Conservation (phyloP, 2,888 invertebrate genomes). For the Halictus ligatus region DNA sequence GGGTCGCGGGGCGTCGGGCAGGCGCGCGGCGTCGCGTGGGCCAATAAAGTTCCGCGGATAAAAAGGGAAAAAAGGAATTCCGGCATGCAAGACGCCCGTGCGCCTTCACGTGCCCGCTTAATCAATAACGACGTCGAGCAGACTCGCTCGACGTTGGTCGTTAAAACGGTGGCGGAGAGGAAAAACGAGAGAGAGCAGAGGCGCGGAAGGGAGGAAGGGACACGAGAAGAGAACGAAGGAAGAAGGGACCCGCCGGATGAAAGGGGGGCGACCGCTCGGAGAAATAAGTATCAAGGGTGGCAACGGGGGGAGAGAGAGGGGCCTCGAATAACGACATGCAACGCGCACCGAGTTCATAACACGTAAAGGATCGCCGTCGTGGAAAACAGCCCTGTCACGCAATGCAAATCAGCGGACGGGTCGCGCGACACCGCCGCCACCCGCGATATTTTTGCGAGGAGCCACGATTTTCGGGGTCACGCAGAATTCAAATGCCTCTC, state of each 20-base stretch:
- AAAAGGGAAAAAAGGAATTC: constrained; percentile 47
- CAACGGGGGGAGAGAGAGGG: constrained; percentile 10
- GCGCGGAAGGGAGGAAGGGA: neutral
- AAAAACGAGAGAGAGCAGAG: neutral
- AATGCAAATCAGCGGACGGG: constrained; percentile 77
- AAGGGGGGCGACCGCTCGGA: constrained; percentile 12
- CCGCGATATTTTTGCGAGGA: constrained; percentile 25
- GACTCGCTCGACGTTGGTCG: constrained; percentile 75
- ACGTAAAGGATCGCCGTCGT: constrained; percentile 73
- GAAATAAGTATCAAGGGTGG: constrained; percentile 51
- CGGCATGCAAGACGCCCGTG: constrained; percentile 50
- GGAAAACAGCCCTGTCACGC: constrained; percentile 78
- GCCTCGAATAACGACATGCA: constrained; percentile 68
- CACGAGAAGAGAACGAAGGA: constrained; percentile 17
- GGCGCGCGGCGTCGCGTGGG: constrained; percentile 16
- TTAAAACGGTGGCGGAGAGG: constrained; percentile 55
- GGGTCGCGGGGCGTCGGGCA: neutral
- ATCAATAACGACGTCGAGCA: constrained; percentile 68
- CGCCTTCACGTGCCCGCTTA: constrained; percentile 37
- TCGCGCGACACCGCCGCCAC: constrained; percentile 41
- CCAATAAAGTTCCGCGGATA: constrained; percentile 54
- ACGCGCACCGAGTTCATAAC: constrained; percentile 69
- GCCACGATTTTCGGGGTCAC: neutral
- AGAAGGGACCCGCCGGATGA: constrained; percentile 23
- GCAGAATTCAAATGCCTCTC: constrained; percentile 2